Percentiles rank a stretch among this genome's conserved stretches.
These are phyloP conservation scores for Branchinecta lynchi DNA, from an alignment of 1,140 invertebrate genomes.

Conservation along the genomic window DNA sequence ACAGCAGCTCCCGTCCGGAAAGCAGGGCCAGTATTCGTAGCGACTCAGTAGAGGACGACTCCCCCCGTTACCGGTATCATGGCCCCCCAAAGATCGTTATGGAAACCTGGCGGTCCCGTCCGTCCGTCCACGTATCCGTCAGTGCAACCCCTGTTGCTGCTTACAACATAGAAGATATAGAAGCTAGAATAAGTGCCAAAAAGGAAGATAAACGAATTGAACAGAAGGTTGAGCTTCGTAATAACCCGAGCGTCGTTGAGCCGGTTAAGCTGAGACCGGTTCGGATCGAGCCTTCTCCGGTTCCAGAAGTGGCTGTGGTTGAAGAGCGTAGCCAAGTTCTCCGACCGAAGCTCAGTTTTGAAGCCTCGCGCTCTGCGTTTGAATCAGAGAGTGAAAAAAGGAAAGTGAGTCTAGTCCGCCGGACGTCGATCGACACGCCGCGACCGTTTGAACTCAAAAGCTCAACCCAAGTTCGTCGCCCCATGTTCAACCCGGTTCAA, in stretches of 20 bases:
- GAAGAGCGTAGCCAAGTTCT: neutral
- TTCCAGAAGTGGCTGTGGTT: neutral
- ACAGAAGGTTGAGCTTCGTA: neutral
- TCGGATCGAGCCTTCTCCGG: too few relatives aligned
- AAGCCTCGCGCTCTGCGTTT: neutral
- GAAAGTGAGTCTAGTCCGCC: neutral
- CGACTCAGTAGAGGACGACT: neutral
- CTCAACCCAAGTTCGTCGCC: conserved; percentile 5
- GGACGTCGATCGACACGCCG: neutral
- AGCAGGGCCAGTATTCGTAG: neutral
- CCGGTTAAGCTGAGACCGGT: neutral
- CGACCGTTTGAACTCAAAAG: neutral
- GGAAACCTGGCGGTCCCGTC: neutral
- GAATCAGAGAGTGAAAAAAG: neutral
- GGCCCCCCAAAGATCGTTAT: neutral
- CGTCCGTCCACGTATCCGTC: neutral
- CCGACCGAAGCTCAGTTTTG: neutral
- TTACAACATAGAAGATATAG: neutral
- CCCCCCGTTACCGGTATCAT: neutral
- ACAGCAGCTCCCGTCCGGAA: neutral
- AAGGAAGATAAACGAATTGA: neutral
- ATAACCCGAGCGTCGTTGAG: neutral
- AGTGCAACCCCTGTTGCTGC: neutral
- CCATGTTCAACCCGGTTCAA: conserved; percentile 18
- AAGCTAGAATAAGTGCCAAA: neutral